A percentile compares a stretch with the other conserved stretches of the same genome.
Evolutionary conservation across 2,113 vertebrate species (phyloP).

Genomic region (Gila orcuttii): DNA sequence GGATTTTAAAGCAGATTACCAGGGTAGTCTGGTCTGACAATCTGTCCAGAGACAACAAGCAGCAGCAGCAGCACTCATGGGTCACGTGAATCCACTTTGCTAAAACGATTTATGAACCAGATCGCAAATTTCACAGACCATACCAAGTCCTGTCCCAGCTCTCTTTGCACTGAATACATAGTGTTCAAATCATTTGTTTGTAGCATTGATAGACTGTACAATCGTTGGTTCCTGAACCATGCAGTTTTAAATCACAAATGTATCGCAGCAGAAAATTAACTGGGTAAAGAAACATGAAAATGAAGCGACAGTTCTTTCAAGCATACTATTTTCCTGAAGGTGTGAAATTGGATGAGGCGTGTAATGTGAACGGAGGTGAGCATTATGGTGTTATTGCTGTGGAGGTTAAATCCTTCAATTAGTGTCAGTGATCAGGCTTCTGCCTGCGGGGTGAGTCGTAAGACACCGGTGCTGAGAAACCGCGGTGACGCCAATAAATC

Average conservation of each 20-base stretch:
- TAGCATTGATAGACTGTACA: background rate
- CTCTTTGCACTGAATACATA: background rate
- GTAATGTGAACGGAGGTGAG: constrained; percentile 21
- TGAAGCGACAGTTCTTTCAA: background rate
- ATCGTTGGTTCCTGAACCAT: background rate
- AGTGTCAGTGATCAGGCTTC: constrained; percentile 19
- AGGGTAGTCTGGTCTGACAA: constrained; percentile 63
- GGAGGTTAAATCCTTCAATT: constrained; percentile 35
- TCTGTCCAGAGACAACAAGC: constrained; percentile 64
- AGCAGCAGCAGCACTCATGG: constrained; percentile 39
- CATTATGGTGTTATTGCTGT: constrained; percentile 10
- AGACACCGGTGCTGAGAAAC: constrained; percentile 27
- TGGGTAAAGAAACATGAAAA: background rate
- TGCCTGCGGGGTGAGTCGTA: constrained; percentile 20
- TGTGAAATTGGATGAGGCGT: constrained; percentile 58
- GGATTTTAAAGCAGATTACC: constrained; percentile 68
- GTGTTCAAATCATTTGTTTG: background rate
- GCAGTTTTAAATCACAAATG: background rate
- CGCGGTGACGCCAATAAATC: constrained; percentile 38
- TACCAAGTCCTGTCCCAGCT: background rate
- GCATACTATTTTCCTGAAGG: constrained; percentile 15
- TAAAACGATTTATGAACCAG: constrained; percentile 51
- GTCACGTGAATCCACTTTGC: constrained; percentile 41
- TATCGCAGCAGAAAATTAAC: constrained; percentile 18
- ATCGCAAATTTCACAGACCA: constrained; percentile 41